phyloP scores from a whole-genome alignment of 1,140 invertebrate species.

The Agrypnia vestita region DNA sequence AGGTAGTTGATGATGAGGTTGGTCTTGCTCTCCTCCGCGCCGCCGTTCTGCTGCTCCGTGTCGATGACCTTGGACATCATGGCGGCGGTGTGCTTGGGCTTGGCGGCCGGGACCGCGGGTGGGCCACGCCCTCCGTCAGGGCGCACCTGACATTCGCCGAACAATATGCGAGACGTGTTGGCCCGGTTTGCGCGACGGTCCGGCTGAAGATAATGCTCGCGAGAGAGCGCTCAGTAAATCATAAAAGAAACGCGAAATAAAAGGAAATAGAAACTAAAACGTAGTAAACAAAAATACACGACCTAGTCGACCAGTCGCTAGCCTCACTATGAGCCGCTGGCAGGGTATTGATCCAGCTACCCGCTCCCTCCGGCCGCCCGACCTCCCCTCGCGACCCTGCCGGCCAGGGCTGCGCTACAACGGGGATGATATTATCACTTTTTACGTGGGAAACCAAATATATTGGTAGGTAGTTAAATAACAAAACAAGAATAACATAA shows the following conservation, averaged over 20 bases:
- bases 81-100: slow-evolving; percentile 52
- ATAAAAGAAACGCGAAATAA: slow-evolving; percentile 61
- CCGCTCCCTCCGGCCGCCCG: not conserved
- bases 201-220: slow-evolving; percentile 11
- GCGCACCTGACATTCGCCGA: slow-evolving; percentile 18
- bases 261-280: slow-evolving; percentile 61
- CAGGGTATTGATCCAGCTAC: slow-evolving; percentile 58
- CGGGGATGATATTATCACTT: not conserved
- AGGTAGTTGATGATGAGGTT: slow-evolving; percentile 99
- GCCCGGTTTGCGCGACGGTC: slow-evolving; percentile 2
- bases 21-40: slow-evolving; percentile 94
- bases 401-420: not conserved
- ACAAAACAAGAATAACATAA: too few species aligned
- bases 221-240: slow-evolving; percentile 52
- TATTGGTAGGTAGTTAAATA: too few species aligned
- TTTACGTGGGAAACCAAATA: too few species aligned
- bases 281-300: slow-evolving; percentile 61
- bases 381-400: not conserved
- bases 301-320: slow-evolving; percentile 60
- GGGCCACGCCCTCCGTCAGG: slow-evolving; percentile 22
- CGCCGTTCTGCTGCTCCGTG: slow-evolving; percentile 78
- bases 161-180: slow-evolving; percentile 23
- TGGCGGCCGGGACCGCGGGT: not conserved
- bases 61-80: slow-evolving; percentile 91
- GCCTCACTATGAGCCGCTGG: slow-evolving; percentile 58